These are phyloP conservation scores for Pangasius larnaudii DNA, from an alignment of 2,797 vertebrate genomes.

Conservation along the genomic window DNA sequence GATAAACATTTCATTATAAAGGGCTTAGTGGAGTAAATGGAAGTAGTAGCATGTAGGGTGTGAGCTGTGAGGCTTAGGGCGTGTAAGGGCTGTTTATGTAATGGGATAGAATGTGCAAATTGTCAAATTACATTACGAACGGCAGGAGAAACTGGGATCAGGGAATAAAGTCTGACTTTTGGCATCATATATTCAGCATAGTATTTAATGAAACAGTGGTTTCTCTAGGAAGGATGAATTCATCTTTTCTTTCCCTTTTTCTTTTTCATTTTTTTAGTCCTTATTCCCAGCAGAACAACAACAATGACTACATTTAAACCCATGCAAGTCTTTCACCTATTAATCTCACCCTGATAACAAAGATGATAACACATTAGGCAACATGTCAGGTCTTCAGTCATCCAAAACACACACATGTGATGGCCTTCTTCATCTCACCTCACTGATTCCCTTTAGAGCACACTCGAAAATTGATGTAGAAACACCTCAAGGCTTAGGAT, in stretches of 20 bases:
- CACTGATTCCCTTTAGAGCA: neutral
- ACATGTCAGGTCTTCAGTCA: conserved; percentile 19
- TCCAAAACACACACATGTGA: neutral
- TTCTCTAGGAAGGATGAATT: conserved; percentile 1
- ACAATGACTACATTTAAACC: conserved; percentile 24
- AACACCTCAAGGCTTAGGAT: neutral
- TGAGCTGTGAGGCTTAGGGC: conserved; percentile 28
- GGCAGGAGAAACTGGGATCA: neutral
- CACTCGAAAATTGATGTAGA: neutral
- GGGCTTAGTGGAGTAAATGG: conserved; percentile 25
- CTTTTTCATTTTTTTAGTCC: neutral
- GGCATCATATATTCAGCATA: neutral
- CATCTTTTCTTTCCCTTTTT: neutral
- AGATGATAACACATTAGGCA: neutral
- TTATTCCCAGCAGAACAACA: conserved; percentile 3
- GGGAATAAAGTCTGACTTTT: neutral
- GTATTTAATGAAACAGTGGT: neutral
- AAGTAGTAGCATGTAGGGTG: conserved; percentile 18
- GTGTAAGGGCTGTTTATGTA: conserved; percentile 7
- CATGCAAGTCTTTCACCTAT: conserved; percentile 1
- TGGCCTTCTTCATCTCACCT: neutral
- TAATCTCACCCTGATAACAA: conserved; percentile 3
- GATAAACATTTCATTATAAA: conserved; percentile 25
- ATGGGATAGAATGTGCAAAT: neutral
- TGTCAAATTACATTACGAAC: conserved; percentile 13